A percentile compares a stretch with the other conserved stretches of the same genome.
phyloP scores from a whole-genome alignment of 2,888 invertebrate genomes.

The Brenthis hecate region DNA sequence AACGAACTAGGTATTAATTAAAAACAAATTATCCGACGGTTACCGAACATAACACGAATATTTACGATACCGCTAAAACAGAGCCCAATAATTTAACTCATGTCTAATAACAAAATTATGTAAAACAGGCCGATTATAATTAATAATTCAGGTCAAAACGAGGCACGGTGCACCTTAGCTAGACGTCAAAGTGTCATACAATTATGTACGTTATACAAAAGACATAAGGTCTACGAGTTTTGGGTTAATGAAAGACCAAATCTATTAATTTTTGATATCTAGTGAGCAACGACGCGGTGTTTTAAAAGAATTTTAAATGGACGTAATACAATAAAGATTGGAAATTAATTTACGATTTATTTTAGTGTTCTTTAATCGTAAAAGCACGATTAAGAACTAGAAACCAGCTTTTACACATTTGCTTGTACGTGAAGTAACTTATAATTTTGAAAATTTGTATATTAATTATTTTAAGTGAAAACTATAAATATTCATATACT shows the following conservation, averaged over 20 bases:
- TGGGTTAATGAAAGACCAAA: constrained; percentile 7
- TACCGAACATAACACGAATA: constrained; percentile 61
- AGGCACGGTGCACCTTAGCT: constrained; percentile 54
- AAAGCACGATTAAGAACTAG: constrained; percentile 19
- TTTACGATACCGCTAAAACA: constrained; percentile 79
- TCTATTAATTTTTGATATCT: constrained; percentile 35
- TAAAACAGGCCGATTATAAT: constrained; percentile 73
- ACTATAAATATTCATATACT: too few species aligned
- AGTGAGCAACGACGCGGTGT: constrained; percentile 34
- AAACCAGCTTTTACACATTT: constrained; percentile 10
- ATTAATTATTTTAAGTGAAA: too few species aligned
- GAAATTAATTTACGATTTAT: constrained; percentile 44
- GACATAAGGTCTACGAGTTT: constrained; percentile 12
- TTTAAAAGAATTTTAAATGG: constrained; percentile 39
- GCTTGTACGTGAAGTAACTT: too few species aligned
- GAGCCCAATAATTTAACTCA: constrained; percentile 70
- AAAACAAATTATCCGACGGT: constrained; percentile 60
- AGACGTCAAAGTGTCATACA: constrained; percentile 38
- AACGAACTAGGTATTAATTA: constrained; percentile 74
- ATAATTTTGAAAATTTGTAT: too few species aligned
- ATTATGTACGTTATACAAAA: constrained; percentile 44
- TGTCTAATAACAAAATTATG: constrained; percentile 79
- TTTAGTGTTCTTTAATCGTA: constrained; percentile 37
- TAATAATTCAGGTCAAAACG: constrained; percentile 71
- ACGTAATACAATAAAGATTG: constrained; percentile 44